Percentiles rank a stretch among this genome's conserved stretches.
Conservation (phyloP, 2,113 vertebrate genomes). For the Dunckerocampus dactyliophorus region DNA sequence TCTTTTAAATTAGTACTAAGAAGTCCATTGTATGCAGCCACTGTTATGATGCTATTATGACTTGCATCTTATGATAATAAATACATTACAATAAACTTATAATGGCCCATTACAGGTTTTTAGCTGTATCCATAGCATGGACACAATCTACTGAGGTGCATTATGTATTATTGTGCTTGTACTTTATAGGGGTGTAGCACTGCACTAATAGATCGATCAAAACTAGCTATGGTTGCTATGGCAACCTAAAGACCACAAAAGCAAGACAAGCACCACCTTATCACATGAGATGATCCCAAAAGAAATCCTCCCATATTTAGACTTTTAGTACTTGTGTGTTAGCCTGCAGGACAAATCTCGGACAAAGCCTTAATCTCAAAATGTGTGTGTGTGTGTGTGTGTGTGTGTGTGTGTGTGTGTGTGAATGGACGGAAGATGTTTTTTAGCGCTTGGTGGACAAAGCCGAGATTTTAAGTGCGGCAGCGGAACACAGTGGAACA, state of each 20-base stretch:
- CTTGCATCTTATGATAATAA: not conserved
- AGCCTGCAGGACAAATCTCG: slow-evolving; percentile 58
- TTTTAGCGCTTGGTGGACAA: slow-evolving; percentile 55
- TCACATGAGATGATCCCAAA: slow-evolving; percentile 59
- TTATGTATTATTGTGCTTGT: too few species aligned
- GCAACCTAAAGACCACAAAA: slow-evolving; percentile 22
- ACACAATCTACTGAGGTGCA: too few species aligned
- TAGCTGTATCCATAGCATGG: not conserved
- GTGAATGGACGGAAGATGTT: slow-evolving; percentile 42
- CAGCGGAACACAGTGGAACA: slow-evolving; percentile 53
- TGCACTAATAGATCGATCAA: not conserved
- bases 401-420: slow-evolving; percentile 26
- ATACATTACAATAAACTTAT: not conserved
- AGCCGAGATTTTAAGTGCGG: slow-evolving; percentile 55
- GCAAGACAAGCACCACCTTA: slow-evolving; percentile 35
- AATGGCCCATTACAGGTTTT: not conserved
- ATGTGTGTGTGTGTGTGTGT: slow-evolving; percentile 26
- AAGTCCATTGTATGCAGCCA: too few species aligned
- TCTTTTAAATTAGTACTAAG: too few species aligned
- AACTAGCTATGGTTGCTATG: slow-evolving; percentile 24
- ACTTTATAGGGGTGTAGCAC: not conserved
- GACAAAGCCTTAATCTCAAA: slow-evolving; percentile 69
- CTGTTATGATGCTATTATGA: too few species aligned
- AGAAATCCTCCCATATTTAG: slow-evolving; percentile 69
- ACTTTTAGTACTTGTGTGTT: slow-evolving; percentile 43